Percentiles rank a stretch among this genome's conserved stretches.
Evolutionary conservation across 1,140 invertebrate genomes (phyloP).

Genomic region (Penaeus chinensis): DNA sequence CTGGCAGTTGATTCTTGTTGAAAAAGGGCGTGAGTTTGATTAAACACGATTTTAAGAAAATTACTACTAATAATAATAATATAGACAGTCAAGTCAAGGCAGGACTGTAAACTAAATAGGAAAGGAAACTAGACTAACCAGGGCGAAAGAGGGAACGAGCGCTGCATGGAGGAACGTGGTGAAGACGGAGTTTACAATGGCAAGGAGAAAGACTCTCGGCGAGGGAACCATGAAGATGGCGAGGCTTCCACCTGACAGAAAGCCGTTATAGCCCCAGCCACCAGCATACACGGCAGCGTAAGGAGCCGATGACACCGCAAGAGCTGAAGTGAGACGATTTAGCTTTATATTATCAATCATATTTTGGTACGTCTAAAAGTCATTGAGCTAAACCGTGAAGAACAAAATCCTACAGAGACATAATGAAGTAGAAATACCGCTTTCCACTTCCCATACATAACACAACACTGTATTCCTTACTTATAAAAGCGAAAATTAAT

Average conservation of each 20-base stretch:
- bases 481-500: no score
- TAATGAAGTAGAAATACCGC: no score
- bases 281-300: slow-evolving; percentile 44
- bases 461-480: no score
- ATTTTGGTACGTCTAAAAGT: no score
- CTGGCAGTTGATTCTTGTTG: slow-evolving; percentile 35
- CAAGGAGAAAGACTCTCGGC: slow-evolving; percentile 25
- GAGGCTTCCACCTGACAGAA: slow-evolving; percentile 51
- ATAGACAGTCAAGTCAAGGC: no score
- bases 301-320: slow-evolving; percentile 35
- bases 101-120: no score
- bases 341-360: no score
- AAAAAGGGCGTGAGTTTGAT: not conserved
- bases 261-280: slow-evolving; percentile 63
- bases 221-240: slow-evolving; percentile 60
- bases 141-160: slow-evolving; percentile 28
- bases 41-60: no score
- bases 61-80: no score
- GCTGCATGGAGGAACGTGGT: slow-evolving; percentile 34
- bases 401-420: no score
- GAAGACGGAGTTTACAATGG: slow-evolving; percentile 35
- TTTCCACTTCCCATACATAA: no score
- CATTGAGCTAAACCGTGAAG: no score
- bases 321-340: not conserved
- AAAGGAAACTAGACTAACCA: slow-evolving; percentile 4